Base-by-base conservation (phyloP, 2,797 vertebrate genomes). In the Argentina silus region DNA sequence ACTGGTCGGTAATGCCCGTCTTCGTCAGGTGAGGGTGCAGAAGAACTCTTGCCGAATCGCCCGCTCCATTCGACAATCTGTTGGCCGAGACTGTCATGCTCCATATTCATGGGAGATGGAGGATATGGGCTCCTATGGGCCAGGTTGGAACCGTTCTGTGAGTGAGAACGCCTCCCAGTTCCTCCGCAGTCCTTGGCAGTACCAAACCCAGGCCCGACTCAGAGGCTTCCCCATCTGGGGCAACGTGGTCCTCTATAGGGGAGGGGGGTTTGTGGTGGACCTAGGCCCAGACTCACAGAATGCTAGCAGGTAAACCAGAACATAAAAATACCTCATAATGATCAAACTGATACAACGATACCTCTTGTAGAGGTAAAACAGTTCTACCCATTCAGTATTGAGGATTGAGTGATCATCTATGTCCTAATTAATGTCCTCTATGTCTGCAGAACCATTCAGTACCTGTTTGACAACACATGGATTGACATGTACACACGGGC, bases 11-110 rank as follows among this genome's bases (percentile, higher is more conserved):
- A 93, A 90, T 6, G 95, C 96, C 12, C 95, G 95, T 78, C 89
- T 98, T 71, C 95, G 96, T 47, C 97, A 99, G 83, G 78, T 97
- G 72, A 93, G 97, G 80, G 95, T 98, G 50, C 90, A 70, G 82
- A 90, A 83, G 66, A 82, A 84, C 72, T 93, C 93, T 0, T 98
- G 96, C 81, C 82, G 78, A 11, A 67, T 90, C 36, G 85, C 91
- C 17, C 71, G 23, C n/a, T 73, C 65, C 21, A 85, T 97, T 81
- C 86, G 78, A 12, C 65, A 0, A 0, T 69, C 92, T 0, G 72
- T 85, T n/a, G n/a, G n/a, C 11, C 51, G 78, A 2, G 90, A 95
- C 67, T 98, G 96, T 68, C 83, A 81, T 0, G 91, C 93, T 7
- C 88, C 85, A 0, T 98, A 98, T 72, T 96, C 96, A 15, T 91